Percentiles rank a stretch among this genome's conserved stretches.
phyloP scores from a whole-genome alignment of 2,113 vertebrate genomes.

The Grus americana region DNA sequence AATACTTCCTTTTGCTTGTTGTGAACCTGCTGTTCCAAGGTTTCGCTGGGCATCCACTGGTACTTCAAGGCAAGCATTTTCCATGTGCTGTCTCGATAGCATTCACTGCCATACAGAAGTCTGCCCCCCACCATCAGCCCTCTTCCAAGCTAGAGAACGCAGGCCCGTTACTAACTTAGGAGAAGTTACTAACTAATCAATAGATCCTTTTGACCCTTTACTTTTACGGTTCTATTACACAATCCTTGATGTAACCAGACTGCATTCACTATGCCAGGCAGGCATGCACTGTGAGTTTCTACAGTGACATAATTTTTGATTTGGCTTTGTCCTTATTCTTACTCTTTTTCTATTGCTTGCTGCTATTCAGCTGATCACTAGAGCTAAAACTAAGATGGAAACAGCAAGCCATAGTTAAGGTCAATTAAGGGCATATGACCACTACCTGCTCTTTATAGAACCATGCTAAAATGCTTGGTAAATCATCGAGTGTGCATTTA shows the following conservation, averaged over 20 bases:
- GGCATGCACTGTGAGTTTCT: neutral
- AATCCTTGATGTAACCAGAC: neutral
- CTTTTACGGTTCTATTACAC: neutral
- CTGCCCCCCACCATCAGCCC: neutral
- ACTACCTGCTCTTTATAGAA: neutral
- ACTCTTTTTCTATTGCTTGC: neutral
- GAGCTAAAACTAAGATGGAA: neutral
- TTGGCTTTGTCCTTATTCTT: neutral
- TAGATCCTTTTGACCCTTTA: neutral
- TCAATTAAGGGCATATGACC: neutral
- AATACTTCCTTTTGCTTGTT: neutral
- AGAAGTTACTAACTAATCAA: neutral
- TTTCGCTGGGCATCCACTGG: neutral
- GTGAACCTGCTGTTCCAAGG: neutral
- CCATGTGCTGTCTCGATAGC: fast-evolving
- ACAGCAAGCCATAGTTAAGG: neutral
- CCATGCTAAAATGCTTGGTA: neutral
- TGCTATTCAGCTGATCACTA: neutral
- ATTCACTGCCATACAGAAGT: neutral
- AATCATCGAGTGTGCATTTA: neutral
- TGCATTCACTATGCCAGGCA: neutral
- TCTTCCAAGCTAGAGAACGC: neutral
- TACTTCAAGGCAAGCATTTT: neutral
- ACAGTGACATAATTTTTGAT: neutral
- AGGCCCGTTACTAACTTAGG: neutral